These are phyloP conservation scores for Phaedon cochleariae DNA, from an alignment of 2,888 invertebrate species.

Conservation along the genomic window DNA sequence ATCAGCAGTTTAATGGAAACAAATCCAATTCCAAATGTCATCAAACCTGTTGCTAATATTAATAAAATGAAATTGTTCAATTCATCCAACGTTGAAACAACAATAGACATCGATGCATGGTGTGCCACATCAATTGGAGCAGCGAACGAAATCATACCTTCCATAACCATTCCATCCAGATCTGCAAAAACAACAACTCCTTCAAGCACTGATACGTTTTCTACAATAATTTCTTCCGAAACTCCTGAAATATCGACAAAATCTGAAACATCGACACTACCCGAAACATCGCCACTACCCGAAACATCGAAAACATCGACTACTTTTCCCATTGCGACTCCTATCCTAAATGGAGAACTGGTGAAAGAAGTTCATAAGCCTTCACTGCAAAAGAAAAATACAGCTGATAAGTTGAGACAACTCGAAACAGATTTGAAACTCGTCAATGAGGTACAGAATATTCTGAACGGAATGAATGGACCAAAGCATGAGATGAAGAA, in stretches of 20 bases:
- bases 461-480: slow-evolving; percentile 39
- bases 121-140: slow-evolving; percentile 1
- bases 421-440: slow-evolving; percentile 45
- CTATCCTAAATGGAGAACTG: not conserved
- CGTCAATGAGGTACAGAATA: slow-evolving; percentile 47
- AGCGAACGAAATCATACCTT: not conserved
- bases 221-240: not conserved
- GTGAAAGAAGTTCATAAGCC: not conserved
- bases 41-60: not conserved
- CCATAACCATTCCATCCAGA: not conserved
- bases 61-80: not conserved
- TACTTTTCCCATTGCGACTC: not conserved
- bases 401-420: slow-evolving; percentile 30
- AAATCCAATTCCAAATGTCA: not conserved
- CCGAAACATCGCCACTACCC: too few species aligned
- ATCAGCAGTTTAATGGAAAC: not conserved
- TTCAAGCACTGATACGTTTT: not conserved
- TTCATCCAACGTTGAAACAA: not conserved
- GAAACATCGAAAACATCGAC: not conserved
- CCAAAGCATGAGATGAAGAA: slow-evolving; percentile 25
- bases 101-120: not conserved
- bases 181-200: not conserved
- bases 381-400: not conserved
- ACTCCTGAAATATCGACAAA: not conserved
- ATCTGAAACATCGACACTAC: not conserved